Base-by-base conservation (phyloP, 2,888 invertebrate species). In the Boloria euphrosyne region DNA sequence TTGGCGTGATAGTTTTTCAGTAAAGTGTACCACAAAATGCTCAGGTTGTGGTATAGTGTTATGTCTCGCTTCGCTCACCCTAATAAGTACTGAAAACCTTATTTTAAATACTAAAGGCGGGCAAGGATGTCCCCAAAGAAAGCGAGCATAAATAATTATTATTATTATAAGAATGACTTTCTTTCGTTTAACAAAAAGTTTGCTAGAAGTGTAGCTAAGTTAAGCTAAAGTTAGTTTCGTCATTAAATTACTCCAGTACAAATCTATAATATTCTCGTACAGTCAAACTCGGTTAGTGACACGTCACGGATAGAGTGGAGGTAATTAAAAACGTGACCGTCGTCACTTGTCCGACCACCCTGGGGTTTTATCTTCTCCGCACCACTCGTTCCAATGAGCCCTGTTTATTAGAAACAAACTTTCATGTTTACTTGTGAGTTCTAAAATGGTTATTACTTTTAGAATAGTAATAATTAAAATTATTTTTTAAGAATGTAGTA, bases 281-380 rank as follows among this genome's bases (percentile, higher is more conserved):
- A 64, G 61, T 52, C 61, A 49, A 61, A 81, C 78, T 80, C 79
- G 75, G 53, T 78, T 76, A 77, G 81, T 82, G 85, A 86, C 86
- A 82, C 84, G 85, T 86, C 84, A 87, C 86, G 83, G 86, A 89
- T 85, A 86, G 87, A 82, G 74, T 81, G 76, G 75, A 81, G 83
- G 89, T 92, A 90, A 92, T 92, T 92, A 92, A 91, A 92, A 90
- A 89, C 89, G 87, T 87, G 90, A 91, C 90, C 91, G 90, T 90
- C 89, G 88, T 92, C 90, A 91, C 83, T 88, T 90, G 90, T 89
- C 89, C 75, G 71, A 75, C 73, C 75, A 76, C 82, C 82, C 83
- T 80, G 85, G 84, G 89, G 87, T 89, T 87, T 89, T 90, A 90
- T 90, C 90, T 89, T 84, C 87, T 83, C 76, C 77, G 74, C 77